phyloP scores from a whole-genome alignment of 2,797 vertebrate species.

The Gymnothorax reevesii region DNA sequence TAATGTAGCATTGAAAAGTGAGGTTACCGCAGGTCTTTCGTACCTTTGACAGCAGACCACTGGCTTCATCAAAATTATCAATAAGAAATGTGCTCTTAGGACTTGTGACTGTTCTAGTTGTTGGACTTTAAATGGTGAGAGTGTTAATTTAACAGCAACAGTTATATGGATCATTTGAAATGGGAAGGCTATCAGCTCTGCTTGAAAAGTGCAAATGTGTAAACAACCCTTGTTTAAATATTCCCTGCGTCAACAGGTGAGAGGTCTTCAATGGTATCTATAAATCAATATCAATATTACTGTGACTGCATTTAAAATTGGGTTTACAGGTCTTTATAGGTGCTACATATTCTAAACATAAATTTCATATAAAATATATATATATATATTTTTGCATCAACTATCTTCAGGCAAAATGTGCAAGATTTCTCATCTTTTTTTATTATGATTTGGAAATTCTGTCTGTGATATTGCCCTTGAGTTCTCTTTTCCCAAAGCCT shows the following conservation, averaged over 20 bases:
- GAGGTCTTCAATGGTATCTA: not conserved
- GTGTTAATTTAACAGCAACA: not conserved
- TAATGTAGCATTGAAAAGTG: too few relatives aligned
- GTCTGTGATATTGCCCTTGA: not conserved
- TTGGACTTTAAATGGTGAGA: not conserved
- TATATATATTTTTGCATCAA: not conserved
- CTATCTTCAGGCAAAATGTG: not conserved
- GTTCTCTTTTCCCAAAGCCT: not conserved
- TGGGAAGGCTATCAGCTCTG: not conserved
- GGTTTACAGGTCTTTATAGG: not conserved
- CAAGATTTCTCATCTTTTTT: not conserved
- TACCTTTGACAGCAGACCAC: too few relatives aligned
- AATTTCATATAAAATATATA: not conserved
- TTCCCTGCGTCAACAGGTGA: not conserved
- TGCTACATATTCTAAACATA: not conserved
- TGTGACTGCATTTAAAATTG: too few relatives aligned
- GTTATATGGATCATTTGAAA: not conserved
- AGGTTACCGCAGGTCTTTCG: too few relatives aligned
- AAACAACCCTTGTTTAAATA: not conserved
- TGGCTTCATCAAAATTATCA: not conserved
- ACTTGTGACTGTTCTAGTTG: not conserved
- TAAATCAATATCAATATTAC: too few relatives aligned
- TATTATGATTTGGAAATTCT: not conserved
- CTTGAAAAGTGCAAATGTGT: not conserved
- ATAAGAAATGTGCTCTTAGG: not conserved